Percentiles rank a stretch among this genome's conserved stretches.
Conservation (phyloP, 2,113 vertebrate genomes). For the Callorhinus ursinus region DNA sequence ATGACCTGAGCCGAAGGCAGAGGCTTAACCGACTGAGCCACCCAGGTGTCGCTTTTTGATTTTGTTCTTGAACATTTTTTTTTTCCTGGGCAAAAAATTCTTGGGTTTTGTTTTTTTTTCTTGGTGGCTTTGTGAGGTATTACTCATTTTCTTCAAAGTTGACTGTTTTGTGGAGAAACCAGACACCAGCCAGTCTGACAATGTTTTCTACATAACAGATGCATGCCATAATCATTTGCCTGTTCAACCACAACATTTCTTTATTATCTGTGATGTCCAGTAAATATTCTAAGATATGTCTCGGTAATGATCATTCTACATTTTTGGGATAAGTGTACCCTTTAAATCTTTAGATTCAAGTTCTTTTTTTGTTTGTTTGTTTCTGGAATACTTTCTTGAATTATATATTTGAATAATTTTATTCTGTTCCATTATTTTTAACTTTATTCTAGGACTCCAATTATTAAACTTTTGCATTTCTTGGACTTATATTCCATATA, state of each 20-base stretch:
- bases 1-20: too few species aligned
- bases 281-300: not conserved
- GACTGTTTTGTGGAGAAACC: not conserved
- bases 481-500: not conserved
- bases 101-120: not conserved
- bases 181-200: not conserved
- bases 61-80: not conserved
- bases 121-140: not conserved
- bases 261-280: not conserved
- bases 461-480: not conserved
- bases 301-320: not conserved
- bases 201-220: not conserved
- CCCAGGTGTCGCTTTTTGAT: too few species aligned
- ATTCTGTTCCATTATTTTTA: not conserved
- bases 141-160: not conserved
- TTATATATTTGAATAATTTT: not conserved
- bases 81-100: not conserved
- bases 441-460: not conserved
- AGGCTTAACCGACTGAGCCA: too few species aligned
- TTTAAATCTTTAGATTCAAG: not conserved
- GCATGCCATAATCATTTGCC: not conserved
- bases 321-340: not conserved
- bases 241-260: not conserved
- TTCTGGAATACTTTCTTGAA: slow-evolving; percentile 9
- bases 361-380: not conserved